phyloP scores from a whole-genome alignment of 2,113 vertebrate genomes.

The Aleadryas rufinucha region DNA sequence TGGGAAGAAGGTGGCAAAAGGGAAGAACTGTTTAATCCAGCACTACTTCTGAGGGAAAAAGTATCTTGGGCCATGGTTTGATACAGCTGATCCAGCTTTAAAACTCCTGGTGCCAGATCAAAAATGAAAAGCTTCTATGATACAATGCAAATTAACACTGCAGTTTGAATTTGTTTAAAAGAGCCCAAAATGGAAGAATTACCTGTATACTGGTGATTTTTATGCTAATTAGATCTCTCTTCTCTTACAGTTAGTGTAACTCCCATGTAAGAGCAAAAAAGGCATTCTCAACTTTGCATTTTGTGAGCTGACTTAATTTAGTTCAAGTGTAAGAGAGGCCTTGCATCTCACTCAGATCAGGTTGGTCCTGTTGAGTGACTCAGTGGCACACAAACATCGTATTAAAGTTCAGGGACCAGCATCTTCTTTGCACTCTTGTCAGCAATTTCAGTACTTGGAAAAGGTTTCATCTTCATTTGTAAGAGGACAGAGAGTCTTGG shows the following conservation, averaged over 20 bases:
- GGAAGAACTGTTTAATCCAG: not conserved
- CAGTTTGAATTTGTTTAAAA: not conserved
- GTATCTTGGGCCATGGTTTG: not conserved
- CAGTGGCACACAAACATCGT: not conserved
- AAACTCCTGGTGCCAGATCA: not conserved
- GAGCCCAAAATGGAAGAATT: not conserved
- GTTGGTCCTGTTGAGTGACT: not conserved
- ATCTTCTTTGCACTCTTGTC: not conserved
- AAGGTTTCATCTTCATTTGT: not conserved
- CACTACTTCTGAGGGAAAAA: not conserved
- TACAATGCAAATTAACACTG: not conserved
- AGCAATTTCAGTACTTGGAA: not conserved
- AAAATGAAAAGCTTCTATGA: not conserved
- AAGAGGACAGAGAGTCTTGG: not conserved
- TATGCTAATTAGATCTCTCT: not conserved
- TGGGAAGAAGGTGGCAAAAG: not conserved
- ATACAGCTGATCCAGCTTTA: not conserved
- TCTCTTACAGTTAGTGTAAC: not conserved
- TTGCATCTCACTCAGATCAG: not conserved
- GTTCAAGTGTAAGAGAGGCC: not conserved
- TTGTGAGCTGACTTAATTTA: not conserved
- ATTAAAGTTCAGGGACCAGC: not conserved
- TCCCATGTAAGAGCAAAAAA: not conserved
- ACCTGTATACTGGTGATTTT: not conserved
- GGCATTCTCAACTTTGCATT: not conserved